Conservation (phyloP, 2,797 vertebrate genomes). For the Coilia nasus region DNA sequence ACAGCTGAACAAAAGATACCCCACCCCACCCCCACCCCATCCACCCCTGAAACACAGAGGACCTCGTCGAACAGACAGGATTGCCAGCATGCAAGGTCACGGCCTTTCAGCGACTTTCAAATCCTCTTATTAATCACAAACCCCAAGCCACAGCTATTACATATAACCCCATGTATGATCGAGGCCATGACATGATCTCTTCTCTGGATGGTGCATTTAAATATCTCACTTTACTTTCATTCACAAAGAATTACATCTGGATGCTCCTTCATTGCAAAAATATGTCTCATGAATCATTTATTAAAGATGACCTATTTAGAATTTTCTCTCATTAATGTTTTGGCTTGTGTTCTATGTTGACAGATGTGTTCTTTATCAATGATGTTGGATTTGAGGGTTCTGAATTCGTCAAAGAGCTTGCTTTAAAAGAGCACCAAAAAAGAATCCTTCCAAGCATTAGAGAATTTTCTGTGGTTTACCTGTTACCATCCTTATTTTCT, state of each 20-base stretch:
- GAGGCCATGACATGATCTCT: not conserved
- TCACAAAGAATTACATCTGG: not conserved
- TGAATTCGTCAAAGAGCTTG: not conserved
- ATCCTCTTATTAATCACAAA: not conserved
- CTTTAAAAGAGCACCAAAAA: not conserved
- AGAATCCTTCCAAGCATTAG: not conserved
- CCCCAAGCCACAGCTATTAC: not conserved
- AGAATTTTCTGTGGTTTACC: not conserved
- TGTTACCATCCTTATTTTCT: not conserved
- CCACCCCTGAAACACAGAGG: not conserved
- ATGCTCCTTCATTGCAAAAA: not conserved
- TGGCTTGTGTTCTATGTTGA: not conserved
- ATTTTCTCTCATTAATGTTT: conserved; percentile 7
- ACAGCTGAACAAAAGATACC: not conserved
- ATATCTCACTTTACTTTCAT: not conserved
- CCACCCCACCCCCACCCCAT: no score
- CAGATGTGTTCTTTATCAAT: conserved; percentile 14
- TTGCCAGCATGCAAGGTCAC: not conserved
- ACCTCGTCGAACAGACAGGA: not conserved
- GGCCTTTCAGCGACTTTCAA: not conserved
- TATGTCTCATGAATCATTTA: conserved; percentile 17
- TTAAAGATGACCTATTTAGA: not conserved
- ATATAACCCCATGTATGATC: not conserved
- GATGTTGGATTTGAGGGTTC: not conserved
- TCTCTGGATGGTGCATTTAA: not conserved